Conservation (phyloP, 2,113 vertebrate genomes). For the Eupsittula cactorum region DNA sequence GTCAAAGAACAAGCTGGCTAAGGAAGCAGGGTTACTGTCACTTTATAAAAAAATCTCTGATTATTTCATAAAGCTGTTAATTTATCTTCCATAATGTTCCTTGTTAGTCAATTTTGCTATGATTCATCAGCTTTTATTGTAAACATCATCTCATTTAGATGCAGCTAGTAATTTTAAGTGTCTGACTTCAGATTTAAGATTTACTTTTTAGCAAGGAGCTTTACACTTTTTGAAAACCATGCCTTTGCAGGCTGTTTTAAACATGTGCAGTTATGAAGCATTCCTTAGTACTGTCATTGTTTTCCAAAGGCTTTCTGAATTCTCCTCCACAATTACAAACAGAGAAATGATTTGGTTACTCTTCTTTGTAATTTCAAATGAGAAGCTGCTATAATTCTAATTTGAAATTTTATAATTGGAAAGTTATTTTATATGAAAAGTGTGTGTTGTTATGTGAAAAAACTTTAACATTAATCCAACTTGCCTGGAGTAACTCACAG, state of each 20-base stretch:
- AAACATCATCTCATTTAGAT: background rate
- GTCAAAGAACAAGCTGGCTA: background rate
- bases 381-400: background rate
- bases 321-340: background rate
- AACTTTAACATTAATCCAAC: background rate
- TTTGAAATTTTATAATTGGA: background rate
- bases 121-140: background rate
- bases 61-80: background rate
- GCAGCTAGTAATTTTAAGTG: background rate
- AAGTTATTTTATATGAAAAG: background rate
- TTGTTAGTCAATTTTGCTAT: background rate
- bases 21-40: background rate
- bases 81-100: background rate
- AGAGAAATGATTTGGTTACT: background rate
- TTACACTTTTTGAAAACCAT: background rate
- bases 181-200: background rate
- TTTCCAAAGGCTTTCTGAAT: background rate
- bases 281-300: background rate
- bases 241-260: background rate
- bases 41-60: background rate
- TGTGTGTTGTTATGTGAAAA: background rate
- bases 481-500: background rate
- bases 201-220: background rate
- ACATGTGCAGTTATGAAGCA: background rate
- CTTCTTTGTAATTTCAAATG: background rate